Evolutionary conservation across 2,797 vertebrate species (phyloP).

Genomic region (Cirrhinus mrigala): DNA sequence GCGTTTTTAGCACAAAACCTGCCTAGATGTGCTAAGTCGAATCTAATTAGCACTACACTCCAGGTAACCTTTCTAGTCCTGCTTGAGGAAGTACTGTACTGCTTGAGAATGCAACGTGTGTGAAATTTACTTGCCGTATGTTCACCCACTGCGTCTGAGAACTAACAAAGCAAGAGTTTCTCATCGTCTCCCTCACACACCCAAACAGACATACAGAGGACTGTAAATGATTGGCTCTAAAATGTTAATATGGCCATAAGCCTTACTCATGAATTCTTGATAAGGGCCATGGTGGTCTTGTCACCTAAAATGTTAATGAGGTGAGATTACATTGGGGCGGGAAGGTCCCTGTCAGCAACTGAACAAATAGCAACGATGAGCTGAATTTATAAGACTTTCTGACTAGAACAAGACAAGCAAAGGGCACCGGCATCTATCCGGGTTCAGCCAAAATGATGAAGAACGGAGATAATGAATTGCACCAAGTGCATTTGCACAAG

Average conservation of each 20-base stretch:
- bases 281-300: slow-evolving; percentile 75
- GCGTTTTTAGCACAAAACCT: slow-evolving; percentile 28
- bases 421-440: slow-evolving; percentile 63
- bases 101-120: slow-evolving; percentile 12
- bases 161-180: slow-evolving; percentile 1
- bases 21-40: slow-evolving; percentile 29
- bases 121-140: slow-evolving; percentile 1
- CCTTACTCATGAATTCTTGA: slow-evolving; percentile 80
- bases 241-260: slow-evolving; percentile 85
- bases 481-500: slow-evolving; percentile 63
- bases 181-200: slow-evolving; percentile 26
- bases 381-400: slow-evolving; percentile 64
- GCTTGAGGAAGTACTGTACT: slow-evolving; percentile 6
- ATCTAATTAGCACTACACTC: slow-evolving; percentile 47
- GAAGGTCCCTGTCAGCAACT: slow-evolving; percentile 70
- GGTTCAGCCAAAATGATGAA: slow-evolving; percentile 56
- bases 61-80: slow-evolving; percentile 42
- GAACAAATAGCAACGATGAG: slow-evolving; percentile 77
- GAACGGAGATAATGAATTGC: slow-evolving; percentile 67
- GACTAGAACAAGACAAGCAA: slow-evolving; percentile 69
- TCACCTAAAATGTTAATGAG: slow-evolving; percentile 86
- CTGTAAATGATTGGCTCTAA: slow-evolving; percentile 81
- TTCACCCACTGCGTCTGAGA: neutral
- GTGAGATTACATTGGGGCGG: slow-evolving; percentile 72
- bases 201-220: slow-evolving; percentile 61